Conservation (phyloP, 2,888 invertebrate genomes). For the Tetranychus piercei region DNA sequence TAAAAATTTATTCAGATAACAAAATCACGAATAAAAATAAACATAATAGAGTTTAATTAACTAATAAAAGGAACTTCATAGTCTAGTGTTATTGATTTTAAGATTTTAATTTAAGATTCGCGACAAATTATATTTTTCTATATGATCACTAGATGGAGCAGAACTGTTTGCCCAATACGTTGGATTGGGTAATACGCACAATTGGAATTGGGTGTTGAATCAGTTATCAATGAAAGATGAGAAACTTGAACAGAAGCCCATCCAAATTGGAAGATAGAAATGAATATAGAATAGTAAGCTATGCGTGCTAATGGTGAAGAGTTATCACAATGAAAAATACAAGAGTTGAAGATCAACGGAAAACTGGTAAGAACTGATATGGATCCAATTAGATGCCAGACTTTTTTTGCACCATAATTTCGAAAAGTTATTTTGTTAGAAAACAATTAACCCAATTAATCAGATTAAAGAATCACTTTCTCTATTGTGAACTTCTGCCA, state of each 20-base stretch:
- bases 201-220: slow-evolving; percentile 51
- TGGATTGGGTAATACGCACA: no score
- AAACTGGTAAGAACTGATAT: slow-evolving; percentile 55
- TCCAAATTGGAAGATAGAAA: slow-evolving; percentile 34
- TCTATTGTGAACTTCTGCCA: no score
- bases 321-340: slow-evolving; percentile 44
- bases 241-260: slow-evolving; percentile 49
- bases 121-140: no score
- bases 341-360: slow-evolving; percentile 67
- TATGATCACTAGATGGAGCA: no score
- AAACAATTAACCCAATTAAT: slow-evolving; percentile 37
- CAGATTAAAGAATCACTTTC: no score
- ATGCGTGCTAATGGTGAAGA: slow-evolving; percentile 50
- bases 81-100: no score
- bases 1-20: no score
- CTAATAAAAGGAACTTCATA: no score
- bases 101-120: no score
- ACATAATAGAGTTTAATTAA: no score
- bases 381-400: slow-evolving; percentile 44
- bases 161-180: no score
- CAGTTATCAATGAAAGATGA: slow-evolving; percentile 69
- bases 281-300: slow-evolving; percentile 55
- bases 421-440: slow-evolving; percentile 45
- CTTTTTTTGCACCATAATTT: slow-evolving; percentile 36
- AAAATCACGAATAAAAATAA: no score